Evolutionary conservation across 1,140 invertebrate genomes (phyloP).

Genomic region (Cheumatopsyche charites): DNA sequence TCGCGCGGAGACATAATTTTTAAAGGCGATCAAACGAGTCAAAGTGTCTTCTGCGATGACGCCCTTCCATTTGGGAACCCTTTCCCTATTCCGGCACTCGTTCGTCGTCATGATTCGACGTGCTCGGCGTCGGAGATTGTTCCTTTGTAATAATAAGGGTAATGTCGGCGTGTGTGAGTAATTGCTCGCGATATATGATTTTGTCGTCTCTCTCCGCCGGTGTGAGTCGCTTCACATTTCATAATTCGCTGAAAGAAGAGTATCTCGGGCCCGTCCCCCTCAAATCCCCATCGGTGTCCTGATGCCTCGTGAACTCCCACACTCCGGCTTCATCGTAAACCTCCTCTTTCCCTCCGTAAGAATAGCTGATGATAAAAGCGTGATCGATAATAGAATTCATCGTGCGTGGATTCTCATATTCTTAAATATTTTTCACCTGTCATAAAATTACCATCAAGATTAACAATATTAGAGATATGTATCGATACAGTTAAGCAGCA

Average conservation of each 20-base stretch:
- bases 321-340: slow-evolving; percentile 2
- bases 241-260: slow-evolving; percentile 38
- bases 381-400: slow-evolving; percentile 30
- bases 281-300: background rate
- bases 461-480: too few species aligned
- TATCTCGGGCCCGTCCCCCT: background rate
- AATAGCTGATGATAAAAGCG: slow-evolving; percentile 31
- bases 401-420: too few species aligned
- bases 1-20: background rate
- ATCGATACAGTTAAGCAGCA: too few species aligned
- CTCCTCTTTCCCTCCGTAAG: background rate
- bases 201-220: slow-evolving; percentile 24
- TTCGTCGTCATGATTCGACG: slow-evolving; percentile 11
- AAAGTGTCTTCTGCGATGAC: background rate
- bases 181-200: slow-evolving; percentile 26
- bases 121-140: slow-evolving; percentile 17
- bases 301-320: background rate
- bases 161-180: slow-evolving; percentile 27
- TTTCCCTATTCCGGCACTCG: background rate
- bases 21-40: slow-evolving; percentile 20
- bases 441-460: too few species aligned
- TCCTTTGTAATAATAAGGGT: slow-evolving; percentile 27
- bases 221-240: slow-evolving; percentile 38
- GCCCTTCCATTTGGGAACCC: background rate
- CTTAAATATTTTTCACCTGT: too few species aligned